Percentiles rank a stretch among this genome's conserved stretches.
These are phyloP conservation scores for Lepilemur septentrionalis DNA, from an alignment of 2,797 vertebrate species.

Conservation along the genomic window DNA sequence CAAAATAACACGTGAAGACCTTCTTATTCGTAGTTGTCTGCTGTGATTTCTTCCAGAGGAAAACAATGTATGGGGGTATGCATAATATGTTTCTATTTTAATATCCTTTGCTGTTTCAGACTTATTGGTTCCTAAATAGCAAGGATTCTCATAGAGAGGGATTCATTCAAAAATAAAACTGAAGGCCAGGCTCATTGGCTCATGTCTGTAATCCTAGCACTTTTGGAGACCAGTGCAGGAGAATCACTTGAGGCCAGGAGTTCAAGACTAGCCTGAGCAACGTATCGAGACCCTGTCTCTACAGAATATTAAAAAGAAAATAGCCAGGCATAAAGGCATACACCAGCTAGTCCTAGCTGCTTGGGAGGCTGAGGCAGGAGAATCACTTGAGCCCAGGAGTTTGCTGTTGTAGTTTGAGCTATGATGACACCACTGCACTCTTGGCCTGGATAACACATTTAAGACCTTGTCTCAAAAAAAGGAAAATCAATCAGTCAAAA, in stretches of 20 bases:
- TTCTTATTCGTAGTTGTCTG: not conserved
- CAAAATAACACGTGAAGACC: not conserved
- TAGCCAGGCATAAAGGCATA: too few relatives aligned
- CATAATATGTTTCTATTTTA: not conserved
- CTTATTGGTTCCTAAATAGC: not conserved
- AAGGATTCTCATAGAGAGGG: not conserved
- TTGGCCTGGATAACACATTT: not conserved
- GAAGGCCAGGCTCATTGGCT: not conserved
- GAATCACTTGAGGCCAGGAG: not conserved
- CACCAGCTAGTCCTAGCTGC: not conserved
- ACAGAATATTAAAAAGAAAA: not conserved
- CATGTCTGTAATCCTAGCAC: not conserved
- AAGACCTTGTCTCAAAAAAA: not conserved
- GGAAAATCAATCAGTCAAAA: too few relatives aligned
- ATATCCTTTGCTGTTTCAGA: not conserved
- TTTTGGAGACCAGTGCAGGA: not conserved
- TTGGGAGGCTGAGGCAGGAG: not conserved
- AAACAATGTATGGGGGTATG: not conserved
- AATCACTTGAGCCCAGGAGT: not conserved
- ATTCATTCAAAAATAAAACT: slow-evolving; percentile 19
- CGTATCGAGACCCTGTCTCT: not conserved
- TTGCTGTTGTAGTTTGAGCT: not conserved
- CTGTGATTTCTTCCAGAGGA: not conserved
- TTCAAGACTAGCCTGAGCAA: not conserved
- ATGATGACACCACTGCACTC: not conserved